Conservation (phyloP, 2,888 invertebrate species). For the Formica aserva region DNA sequence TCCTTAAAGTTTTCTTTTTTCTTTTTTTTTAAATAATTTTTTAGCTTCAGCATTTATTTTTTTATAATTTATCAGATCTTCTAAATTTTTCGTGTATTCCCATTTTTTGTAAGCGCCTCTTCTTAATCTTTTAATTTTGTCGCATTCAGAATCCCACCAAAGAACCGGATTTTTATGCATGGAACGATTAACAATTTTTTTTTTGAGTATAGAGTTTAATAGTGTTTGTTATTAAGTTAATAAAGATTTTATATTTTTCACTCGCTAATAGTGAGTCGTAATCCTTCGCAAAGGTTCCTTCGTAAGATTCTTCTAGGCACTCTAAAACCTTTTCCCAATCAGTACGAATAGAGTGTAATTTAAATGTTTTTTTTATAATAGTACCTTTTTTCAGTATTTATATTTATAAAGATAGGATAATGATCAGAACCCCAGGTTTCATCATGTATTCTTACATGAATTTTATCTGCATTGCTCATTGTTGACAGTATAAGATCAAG, state of each 20-base stretch:
- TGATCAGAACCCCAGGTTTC: slow-evolving; percentile 32
- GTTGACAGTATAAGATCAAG: slow-evolving; percentile 18
- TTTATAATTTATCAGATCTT: background rate
- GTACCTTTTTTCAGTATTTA: background rate
- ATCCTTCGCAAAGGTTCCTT: background rate
- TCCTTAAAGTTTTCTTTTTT: background rate
- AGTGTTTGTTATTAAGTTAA: background rate
- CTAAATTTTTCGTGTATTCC: too few relatives aligned
- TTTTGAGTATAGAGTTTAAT: background rate
- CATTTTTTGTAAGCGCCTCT: background rate
- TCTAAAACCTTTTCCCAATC: slow-evolving; percentile 9
- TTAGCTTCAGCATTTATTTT: background rate
- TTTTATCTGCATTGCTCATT: background rate
- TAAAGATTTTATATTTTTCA: slow-evolving; percentile 24
- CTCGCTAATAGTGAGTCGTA: background rate
- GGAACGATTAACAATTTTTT: background rate
- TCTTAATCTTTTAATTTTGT: background rate
- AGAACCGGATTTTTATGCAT: background rate
- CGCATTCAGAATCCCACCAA: background rate
- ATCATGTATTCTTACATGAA: background rate
- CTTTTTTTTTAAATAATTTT: background rate
- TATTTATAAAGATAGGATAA: background rate
- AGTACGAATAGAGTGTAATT: slow-evolving; percentile 6
- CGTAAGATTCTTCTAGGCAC: background rate
- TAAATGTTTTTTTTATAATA: slow-evolving; percentile 11